These are phyloP conservation scores for Xiphias gladius DNA, from an alignment of 2,113 vertebrate species.

Conservation along the genomic window DNA sequence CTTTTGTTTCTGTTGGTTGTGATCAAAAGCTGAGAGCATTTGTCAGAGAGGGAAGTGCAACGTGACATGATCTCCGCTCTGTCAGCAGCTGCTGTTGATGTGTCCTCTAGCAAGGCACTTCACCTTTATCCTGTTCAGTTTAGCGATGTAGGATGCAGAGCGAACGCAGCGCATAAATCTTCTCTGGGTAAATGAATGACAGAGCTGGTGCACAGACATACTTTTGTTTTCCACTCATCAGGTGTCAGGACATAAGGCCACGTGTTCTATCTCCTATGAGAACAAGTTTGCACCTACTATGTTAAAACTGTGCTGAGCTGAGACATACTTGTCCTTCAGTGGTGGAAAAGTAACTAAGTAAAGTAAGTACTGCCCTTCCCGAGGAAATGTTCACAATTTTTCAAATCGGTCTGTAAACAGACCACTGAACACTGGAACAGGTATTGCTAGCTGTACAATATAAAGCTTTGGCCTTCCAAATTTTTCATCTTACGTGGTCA, in stretches of 20 bases:
- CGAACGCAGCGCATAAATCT: background rate
- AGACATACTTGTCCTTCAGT: background rate
- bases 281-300: background rate
- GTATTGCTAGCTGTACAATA: too few species aligned
- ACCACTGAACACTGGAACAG: too few species aligned
- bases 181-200: slow-evolving; percentile 2
- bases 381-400: too few species aligned
- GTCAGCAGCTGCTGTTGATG: background rate
- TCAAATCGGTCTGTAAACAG: too few species aligned
- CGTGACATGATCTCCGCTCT: background rate
- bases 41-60: background rate
- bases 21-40: background rate
- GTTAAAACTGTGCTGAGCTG: background rate
- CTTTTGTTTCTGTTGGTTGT: background rate
- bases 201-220: too few species aligned
- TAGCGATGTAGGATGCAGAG: background rate
- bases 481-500: too few species aligned
- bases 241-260: background rate
- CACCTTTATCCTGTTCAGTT: background rate
- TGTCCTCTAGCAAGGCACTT: slow-evolving; percentile 7
- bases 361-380: too few species aligned
- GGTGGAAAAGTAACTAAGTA: too few species aligned
- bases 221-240: background rate
- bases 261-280: background rate
- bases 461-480: too few species aligned